Base-by-base conservation (phyloP, 2,888 invertebrate genomes). In the Nematopogon swammerdamellus region DNA sequence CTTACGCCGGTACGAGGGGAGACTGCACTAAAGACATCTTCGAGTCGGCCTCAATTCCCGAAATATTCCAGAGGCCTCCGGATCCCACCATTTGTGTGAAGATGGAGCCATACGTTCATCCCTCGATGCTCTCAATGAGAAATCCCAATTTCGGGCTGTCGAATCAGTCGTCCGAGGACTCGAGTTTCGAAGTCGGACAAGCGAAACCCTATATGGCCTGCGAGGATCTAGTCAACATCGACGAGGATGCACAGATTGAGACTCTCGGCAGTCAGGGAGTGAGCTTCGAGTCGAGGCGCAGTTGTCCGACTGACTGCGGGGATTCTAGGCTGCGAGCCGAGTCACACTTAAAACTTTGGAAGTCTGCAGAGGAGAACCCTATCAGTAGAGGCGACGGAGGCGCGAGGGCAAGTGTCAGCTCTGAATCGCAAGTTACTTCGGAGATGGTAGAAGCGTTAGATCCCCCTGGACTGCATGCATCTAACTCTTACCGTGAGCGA, bases 211-310 rank as follows among this genome's bases (percentile, higher is more conserved):
- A 84, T 56, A 80, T 82, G 68, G 86, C 86, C 10, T 88, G 85
- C 62, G 88, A 88, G 65, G 84, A 89, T 73, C 69, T 89, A 54
- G 80, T 83, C 11, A 83, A 85, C 64, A 79, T 88, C 60, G 83
- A 85, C 61, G 85, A 83, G 59, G 82, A 82, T 63, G 76, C 76
- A 10, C 79, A 77, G 63, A 77, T 85, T 44, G 70, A 72, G 55
- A 70, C 67, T 51, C 59, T 73, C 47, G 68, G 70, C 18, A 67
- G 58, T 55, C 64, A 64, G 42, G 66, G 65, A 49, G 62, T 59
- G n/a, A 74, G 73, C 58, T 74, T 68, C 55, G 55, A 74, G 60
- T 55, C 72, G 29, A 75, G 88, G 20, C 85, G 86, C 57, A 88
- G 87, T 63, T 86, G 85, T 66, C 88, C 88, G 6, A 82, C 85